Conservation (phyloP, 2,888 invertebrate species). For the Nasonovia ribisnigri region DNA sequence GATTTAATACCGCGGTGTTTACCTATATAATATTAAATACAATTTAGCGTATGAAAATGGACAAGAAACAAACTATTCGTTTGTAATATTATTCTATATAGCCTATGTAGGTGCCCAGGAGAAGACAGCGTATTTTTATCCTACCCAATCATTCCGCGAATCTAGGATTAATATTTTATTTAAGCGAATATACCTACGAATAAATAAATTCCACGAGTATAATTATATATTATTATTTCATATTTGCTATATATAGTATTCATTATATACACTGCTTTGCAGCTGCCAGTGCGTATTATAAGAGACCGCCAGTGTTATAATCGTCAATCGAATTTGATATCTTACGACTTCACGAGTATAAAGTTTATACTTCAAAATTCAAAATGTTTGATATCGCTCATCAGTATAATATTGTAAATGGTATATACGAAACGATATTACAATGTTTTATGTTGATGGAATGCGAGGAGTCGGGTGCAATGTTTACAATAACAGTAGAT, state of each 20-base stretch:
- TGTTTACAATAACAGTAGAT: not conserved
- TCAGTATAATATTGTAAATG: no score
- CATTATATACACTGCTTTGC: no score
- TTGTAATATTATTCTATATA: not conserved
- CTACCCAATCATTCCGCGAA: not conserved
- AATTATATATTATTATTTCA: no score
- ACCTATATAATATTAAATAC: not conserved
- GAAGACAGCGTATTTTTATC: not conserved
- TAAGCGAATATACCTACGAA: no score
- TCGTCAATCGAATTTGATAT: no score
- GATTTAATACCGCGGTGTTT: not conserved
- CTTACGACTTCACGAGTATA: no score
- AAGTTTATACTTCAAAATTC: no score
- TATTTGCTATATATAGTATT: no score
- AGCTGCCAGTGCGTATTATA: not conserved
- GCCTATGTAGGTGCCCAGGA: not conserved
- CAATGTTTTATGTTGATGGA: not conserved
- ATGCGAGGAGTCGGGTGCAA: not conserved
- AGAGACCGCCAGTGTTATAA: not conserved
- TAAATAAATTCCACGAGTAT: no score
- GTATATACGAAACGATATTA: not conserved
- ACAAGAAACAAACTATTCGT: not conserved
- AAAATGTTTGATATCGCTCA: no score
- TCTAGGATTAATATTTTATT: no score
- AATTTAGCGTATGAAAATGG: not conserved